Evolutionary conservation across 2,113 vertebrate species (phyloP), one percentile per base, ranked within the genome.

Genomic region (Glaucidium brasilianum): DNA sequence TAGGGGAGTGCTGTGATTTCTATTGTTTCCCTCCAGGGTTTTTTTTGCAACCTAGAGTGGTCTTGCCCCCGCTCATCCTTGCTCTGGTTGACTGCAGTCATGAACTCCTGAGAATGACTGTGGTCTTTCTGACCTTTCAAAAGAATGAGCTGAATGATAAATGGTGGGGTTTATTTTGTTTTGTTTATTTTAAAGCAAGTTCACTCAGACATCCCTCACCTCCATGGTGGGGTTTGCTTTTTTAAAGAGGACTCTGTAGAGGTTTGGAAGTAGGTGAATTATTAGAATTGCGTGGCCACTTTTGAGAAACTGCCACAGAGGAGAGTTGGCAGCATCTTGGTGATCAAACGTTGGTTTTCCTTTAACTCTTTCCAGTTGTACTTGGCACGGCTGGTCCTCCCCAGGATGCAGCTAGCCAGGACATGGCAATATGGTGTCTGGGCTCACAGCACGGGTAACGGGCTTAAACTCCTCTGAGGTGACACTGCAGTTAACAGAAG

Each of bases 11-110:
- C 58, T 85, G 29, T 16, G 41, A 12, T 25, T 73, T 60, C 72
- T 1, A 0, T 52, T 55, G 2, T 39, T 74, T 59, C 62, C 22
- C 25, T 18, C 0, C 1, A 19, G 55, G 55, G 1, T 7, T 55
- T 66, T 27, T 43, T 69, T 52, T 37, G 22, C 27, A 49, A 39
- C 11, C 15, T 20, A 9, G 19, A 56, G 56, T 26, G 16, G 17
- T 30, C 21, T 56, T 34, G 58, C 32, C 41, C 25, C 64, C 23
- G 58, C 19, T 77, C 19, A 19, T 43, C n/a, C 5, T 53, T 82
- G 34, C 45, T 75, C 11, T 41, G 39, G 53, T 60, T 0, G 0
- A 4, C 41, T 37, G 41, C 23, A 15, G 43, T 32, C 2, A 1
- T 11, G 30, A 49, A 1, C 16, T 52, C 23, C 62, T 52, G 32